Evolutionary conservation across 2,113 vertebrate species (phyloP), one percentile per base, ranked within the genome.

Genomic region (Lamprologus callipterus): DNA sequence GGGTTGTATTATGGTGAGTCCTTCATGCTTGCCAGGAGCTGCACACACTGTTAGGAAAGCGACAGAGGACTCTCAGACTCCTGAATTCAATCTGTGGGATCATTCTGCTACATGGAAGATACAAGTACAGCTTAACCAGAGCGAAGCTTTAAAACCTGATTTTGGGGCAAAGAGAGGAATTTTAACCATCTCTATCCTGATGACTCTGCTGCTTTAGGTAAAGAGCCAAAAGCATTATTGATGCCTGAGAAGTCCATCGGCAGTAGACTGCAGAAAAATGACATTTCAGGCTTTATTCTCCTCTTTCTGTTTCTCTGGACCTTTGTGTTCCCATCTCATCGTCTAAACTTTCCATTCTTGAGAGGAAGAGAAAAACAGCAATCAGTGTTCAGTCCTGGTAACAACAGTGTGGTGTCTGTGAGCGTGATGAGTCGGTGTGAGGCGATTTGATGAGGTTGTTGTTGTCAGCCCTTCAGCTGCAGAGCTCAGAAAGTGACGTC

Each of bases 301-400:
- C 23, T 78, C 42, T 17, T 49, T 73, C 17, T 6, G 11, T 40
- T 26, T 7, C 35, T 14, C 31, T 8, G 10, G 63, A 45, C 23
- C 21, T 47, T 31, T 28, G 40, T 5, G 10, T 75, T 31, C 16
- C 45, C 6, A 0, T 10, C 4, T 12, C 23, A 0, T 11, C 16
- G 14, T 49, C 16, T 19, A 19, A 47, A 47, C 42, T 19, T 75
- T 75, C 26, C 70, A 49, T 31, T 26, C 16, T 19, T 49, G 14
- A 75, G 70, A 47, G n/a, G 5, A 17, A 75, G 23, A 47, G 42
- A 75, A 75, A 47, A 26, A 75, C 4, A 17, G 40, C 42, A 73
- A 17, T 26, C 14, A 0, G 40, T 17, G 40, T 73, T 47, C 40
- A 75, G 16, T 17, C 14, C 21, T 16, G 9, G 42, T 2, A 75